Base-by-base conservation (phyloP, 2,888 invertebrate genomes). In the Eucera pruinosa region DNA sequence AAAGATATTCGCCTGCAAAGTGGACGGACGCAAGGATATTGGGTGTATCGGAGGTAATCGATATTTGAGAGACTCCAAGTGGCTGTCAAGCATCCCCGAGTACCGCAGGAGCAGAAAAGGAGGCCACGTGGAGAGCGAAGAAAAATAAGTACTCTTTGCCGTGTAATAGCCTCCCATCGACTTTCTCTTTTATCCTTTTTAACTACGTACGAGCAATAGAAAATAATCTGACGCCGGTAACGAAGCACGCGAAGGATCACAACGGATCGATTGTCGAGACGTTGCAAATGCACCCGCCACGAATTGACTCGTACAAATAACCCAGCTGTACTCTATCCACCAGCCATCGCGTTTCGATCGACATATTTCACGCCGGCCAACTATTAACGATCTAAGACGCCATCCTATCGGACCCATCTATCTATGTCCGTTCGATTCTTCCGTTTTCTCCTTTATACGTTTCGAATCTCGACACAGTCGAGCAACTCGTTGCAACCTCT, bases 381-480 rank as follows among this genome's bases (percentile, higher is more conserved):
- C 50, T 66, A 66, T 75, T 75, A 79, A 75, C 61, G 55, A 72
- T 61, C 72, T 33, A 61, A 61, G 47, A 61, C 45, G 20, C 47
- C 54, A 55, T 18, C 47, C 25, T 48, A 68, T 68, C 73, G 27
- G 11, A 43, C 2, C 62, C 50, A 71, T 52, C 72, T 20, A 43
- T 76, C 66, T 39, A 55, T 58, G 61, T 57, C 58, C 47, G 25
- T 50, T 50, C 57, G 11, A 25, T 58, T 57, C 50, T 58, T 50
- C 71, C 30, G 41, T 58, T 64, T 43, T 58, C 73, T 50, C 36
- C 27, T 58, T 48, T 23, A 20, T 15, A 15, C 33, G 41, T 25
- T 2, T n/a, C 18, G 25, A 20, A 48, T 9, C 39, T n/a, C 45
- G 43, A 41, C 20, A 13, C 41, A 15, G 2, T 43, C 66, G 27